Conservation (phyloP, 2,113 vertebrate genomes). For the Catharus fuscescens region DNA sequence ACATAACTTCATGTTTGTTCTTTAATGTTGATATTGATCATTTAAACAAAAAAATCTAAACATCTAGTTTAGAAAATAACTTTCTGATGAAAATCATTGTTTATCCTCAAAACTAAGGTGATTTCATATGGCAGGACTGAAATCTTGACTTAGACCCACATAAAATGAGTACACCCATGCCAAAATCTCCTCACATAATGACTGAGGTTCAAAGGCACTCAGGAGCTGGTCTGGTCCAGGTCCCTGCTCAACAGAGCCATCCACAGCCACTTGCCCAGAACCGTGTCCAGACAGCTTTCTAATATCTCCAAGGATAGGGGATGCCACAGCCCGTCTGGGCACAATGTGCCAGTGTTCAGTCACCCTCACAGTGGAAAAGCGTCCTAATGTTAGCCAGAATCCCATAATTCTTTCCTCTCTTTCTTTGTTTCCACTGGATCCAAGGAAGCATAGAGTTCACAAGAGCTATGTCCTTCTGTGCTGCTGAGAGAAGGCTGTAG, state of each 20-base stretch:
- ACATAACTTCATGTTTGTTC: background rate
- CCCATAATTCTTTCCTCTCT: background rate
- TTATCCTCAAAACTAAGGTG: background rate
- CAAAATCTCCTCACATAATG: background rate
- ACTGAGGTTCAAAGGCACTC: background rate
- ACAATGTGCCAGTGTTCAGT: background rate
- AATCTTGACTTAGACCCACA: background rate
- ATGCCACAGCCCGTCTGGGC: background rate
- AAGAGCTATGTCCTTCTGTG: accelerated
- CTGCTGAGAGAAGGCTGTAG: background rate
- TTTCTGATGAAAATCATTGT: background rate
- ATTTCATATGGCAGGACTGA: background rate
- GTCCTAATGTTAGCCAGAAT: background rate
- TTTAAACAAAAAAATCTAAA: background rate
- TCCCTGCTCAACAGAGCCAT: background rate
- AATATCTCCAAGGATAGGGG: background rate
- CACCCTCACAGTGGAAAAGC: background rate
- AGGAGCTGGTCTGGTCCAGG: background rate
- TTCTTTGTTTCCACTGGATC: background rate
- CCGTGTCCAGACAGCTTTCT: background rate
- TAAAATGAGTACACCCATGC: background rate
- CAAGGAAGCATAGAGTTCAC: background rate
- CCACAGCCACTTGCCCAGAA: background rate
- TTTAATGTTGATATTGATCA: background rate
- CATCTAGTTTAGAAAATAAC: background rate